Evolutionary conservation across 2,113 vertebrate genomes (phyloP).

Genomic region (Xiphorhynchus elegans): DNA sequence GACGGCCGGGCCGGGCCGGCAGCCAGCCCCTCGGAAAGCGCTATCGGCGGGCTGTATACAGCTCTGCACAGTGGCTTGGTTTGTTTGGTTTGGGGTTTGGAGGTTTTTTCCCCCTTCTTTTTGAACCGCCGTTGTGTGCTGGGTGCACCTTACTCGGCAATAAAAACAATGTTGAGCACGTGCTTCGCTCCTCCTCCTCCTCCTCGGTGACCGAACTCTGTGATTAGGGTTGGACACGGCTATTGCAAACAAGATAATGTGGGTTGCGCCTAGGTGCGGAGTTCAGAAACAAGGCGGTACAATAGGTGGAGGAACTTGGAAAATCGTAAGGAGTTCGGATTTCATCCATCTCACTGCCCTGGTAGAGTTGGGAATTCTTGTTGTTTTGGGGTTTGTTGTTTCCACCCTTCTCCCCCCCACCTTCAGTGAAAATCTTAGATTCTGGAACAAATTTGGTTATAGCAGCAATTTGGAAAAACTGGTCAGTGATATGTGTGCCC

Average conservation of each 20-base stretch:
- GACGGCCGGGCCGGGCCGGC: background rate
- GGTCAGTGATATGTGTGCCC: background rate
- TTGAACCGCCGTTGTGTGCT: background rate
- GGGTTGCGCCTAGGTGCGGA: background rate
- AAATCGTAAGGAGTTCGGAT: background rate
- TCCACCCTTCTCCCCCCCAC: background rate
- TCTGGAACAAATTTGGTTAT: background rate
- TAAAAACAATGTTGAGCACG: background rate
- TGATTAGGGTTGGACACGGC: background rate
- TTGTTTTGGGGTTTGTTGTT: background rate
- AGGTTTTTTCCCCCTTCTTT: too few relatives aligned
- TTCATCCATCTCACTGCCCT: background rate
- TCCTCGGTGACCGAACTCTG: background rate
- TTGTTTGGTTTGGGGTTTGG: background rate
- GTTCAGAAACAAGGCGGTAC: background rate
- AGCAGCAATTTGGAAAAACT: background rate
- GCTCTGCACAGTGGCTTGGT: background rate
- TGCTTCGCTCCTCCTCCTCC: background rate
- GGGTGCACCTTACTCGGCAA: background rate
- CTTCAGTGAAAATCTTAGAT: background rate
- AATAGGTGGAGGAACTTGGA: background rate
- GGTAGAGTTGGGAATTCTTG: background rate
- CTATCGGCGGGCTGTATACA: background rate
- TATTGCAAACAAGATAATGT: background rate
- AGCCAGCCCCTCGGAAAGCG: fast-evolving